phyloP scores from a whole-genome alignment of 2,797 vertebrate genomes.

The Sebastes itinus region DNA sequence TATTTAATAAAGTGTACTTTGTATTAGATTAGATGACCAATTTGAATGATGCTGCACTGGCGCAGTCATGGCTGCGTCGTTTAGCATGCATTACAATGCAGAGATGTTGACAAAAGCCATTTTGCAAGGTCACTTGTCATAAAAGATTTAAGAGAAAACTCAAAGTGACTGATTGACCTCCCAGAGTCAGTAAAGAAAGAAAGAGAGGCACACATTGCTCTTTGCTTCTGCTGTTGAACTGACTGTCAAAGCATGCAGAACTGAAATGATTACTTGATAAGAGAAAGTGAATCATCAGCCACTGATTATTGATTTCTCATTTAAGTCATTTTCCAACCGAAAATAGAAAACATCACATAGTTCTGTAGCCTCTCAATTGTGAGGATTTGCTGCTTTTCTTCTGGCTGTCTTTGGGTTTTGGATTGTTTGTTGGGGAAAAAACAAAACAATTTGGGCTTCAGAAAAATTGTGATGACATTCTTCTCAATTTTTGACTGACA shows the following conservation, averaged over 20 bases:
- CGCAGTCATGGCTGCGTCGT: constrained; percentile 45
- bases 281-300: not conserved
- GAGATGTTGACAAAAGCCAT: constrained; percentile 70
- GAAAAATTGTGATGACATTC: no score
- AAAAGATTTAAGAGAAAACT: constrained; percentile 64
- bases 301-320: not conserved
- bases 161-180: constrained; percentile 63
- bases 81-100: constrained; percentile 68
- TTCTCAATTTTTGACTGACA: no score
- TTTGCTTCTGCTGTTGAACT: constrained; percentile 1
- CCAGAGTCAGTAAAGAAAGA: not conserved
- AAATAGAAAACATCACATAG: not conserved
- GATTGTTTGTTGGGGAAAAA: not conserved
- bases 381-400: not conserved
- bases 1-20: constrained; percentile 68
- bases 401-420: not conserved
- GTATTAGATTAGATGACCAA: constrained; percentile 65
- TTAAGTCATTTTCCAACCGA: not conserved
- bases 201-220: not conserved
- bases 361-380: not conserved
- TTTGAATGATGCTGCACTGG: constrained; percentile 63
- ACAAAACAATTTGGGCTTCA: not conserved
- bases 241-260: not conserved
- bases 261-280: not conserved
- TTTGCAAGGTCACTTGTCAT: constrained; percentile 76